Conservation (phyloP, 2,113 vertebrate genomes). For the Prinia subflava region DNA sequence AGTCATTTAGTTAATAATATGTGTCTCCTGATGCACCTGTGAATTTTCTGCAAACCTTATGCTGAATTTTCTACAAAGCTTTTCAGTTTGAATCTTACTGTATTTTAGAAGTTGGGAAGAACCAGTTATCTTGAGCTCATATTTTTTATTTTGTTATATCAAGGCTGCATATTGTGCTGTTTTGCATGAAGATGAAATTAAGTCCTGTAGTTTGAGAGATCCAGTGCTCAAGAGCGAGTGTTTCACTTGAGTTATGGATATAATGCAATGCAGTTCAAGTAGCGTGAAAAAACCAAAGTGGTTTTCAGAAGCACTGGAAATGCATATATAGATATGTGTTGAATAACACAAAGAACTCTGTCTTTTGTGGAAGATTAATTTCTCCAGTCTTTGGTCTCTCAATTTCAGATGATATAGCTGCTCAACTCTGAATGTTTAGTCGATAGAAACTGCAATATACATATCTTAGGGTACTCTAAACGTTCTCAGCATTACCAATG, state of each 20-base stretch:
- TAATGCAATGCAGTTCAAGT: background rate
- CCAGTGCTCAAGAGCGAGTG: background rate
- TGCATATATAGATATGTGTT: background rate
- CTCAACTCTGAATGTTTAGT: background rate
- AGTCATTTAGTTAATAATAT: background rate
- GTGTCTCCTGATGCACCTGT: background rate
- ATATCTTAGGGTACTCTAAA: background rate
- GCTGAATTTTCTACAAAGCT: background rate
- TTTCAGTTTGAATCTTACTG: background rate
- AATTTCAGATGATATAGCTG: background rate
- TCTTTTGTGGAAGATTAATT: background rate
- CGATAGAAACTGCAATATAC: background rate
- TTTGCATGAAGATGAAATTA: background rate
- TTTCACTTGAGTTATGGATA: background rate
- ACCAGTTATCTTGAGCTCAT: background rate
- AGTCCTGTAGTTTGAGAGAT: background rate
- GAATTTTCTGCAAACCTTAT: background rate
- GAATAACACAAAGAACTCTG: background rate
- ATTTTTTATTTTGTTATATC: background rate
- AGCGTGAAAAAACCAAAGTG: background rate
- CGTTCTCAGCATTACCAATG: background rate
- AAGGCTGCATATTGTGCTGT: background rate
- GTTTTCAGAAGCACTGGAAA: background rate
- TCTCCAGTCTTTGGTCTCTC: background rate
- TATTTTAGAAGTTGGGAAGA: background rate